Base-by-base conservation (phyloP, 2,888 invertebrate species). In the Perizoma flavofasciatum region DNA sequence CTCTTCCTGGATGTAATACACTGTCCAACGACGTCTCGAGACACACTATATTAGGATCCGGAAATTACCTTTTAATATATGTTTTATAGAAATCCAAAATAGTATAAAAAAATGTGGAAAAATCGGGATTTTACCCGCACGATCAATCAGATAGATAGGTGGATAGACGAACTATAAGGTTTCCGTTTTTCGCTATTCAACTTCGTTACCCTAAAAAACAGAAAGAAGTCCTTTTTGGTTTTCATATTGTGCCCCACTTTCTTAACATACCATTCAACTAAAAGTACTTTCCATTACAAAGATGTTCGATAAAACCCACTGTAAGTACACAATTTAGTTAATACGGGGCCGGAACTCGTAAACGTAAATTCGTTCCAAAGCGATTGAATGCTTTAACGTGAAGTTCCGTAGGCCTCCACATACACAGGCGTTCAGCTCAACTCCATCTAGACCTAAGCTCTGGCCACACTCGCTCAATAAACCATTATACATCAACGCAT, bases 301-400 rank as follows among this genome's bases (percentile, higher is more conserved):
- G 70, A 75, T 75, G 70, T 77, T 74, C 72, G 71, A 72, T 66
- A 74, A 77, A 76, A 75, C 70, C 73, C 72, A 66, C 70, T 55
- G 44, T 58, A 55, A 72, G 73, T 73, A 77, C 74, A 75, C 75
- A 77, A 76, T 83, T 82, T 77, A 69, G 69, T 62, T 74, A 73
- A 75, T 78, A 78, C 74, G 72, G 73, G 65, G 61, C 71, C 66
- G 75, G 65, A 72, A 77, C 75, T 79, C 78, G 74, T 81, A 79
- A 80, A 79, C 78, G 77, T 81, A 80, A 83, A 82, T 83, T 84
- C 74, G 73, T 76, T 76, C 67, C 67, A 77, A 82, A 84, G 78
- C 79, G 72, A 60, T 67, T 70, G 74, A 77, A 77, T 78, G 73
- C 73, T 79, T 74, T 74, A 76, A 75, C 72, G 70, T 77, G 70